Base-by-base conservation (phyloP, 2,797 vertebrate species). In the Pteropus rufus region DNA sequence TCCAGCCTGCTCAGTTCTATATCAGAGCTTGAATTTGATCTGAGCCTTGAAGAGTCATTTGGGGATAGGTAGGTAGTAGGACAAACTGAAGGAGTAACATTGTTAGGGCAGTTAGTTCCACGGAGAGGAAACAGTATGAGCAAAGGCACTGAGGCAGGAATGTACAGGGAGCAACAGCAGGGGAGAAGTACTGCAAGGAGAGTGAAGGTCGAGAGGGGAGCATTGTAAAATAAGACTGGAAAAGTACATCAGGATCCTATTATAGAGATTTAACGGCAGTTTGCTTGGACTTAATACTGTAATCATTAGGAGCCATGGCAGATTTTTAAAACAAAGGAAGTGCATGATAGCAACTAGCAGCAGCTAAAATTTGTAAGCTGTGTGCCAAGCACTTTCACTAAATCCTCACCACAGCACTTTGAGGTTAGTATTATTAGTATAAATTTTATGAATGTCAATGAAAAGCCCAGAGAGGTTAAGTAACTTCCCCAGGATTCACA, bases 291-390 rank as follows among this genome's bases (percentile, higher is more conserved):
- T 75, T 87, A 21, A 52, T 81, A 88, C 87, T 83, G n/a, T 76
- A 73, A 41, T 73, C 16, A 14, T 58, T 49, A 46, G 44, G 58
- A 26, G 24, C 44, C 15, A 26, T 46, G 49, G 77, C 52, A 65
- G 36, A 46, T 52, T 89, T 94, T 72, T 67, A 92, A 80, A 77
- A 52, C 62, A 41, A 88, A 77, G 44, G 64, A 79, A 76, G 41
- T 56, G 19, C 0, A 7, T 70, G 44, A 80, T 5, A 76, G 92
- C 64, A 70, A 41, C 46, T n/a, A 77, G 58, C 49, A 85, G 58
- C 36, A 69, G 26, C 34, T 58, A 24, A 62, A 83, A 44, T 65
- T 60, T 93, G 26, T 39, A 76, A 92, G 52, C 11, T 75, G 3
- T 39, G 9, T 93, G 54, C 70, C 6, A 18, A 36, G n/a, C 44